Conservation (phyloP, 1,140 invertebrate genomes). For the Drosophila lacertosa region DNA sequence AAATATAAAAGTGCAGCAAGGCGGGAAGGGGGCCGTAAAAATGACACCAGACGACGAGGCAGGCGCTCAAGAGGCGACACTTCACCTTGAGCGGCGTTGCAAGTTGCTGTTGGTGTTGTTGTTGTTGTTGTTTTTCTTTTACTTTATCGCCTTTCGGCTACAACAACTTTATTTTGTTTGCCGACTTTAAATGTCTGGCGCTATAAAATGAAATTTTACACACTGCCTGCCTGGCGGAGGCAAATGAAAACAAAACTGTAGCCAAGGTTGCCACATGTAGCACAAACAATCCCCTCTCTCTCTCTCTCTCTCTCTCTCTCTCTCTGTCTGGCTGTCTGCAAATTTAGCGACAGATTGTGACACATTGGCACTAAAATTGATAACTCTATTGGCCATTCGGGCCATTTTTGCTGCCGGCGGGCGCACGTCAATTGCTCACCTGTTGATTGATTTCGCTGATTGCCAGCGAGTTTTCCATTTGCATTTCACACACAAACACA, state of each 20-base stretch:
- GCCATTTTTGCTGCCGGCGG: conserved; percentile 46
- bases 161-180: conserved; percentile 74
- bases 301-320: conserved; percentile 18
- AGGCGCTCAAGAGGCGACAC: conserved; percentile 39
- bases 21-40: conserved; percentile 10
- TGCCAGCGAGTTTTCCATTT: conserved; percentile 75
- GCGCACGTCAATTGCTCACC: conserved; percentile 69
- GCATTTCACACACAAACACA: conserved; percentile 48
- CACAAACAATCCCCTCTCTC: conserved; percentile 28
- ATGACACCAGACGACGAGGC: conserved; percentile 26
- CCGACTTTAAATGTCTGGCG: conserved; percentile 48
- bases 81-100: conserved; percentile 56
- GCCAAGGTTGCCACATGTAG: conserved; percentile 40
- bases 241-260: conserved; percentile 26
- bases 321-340: neutral
- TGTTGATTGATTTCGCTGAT: conserved; percentile 78
- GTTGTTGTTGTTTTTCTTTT: conserved; percentile 35
- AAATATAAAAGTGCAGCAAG: conserved; percentile 22
- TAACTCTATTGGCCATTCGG: conserved; percentile 76
- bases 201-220: conserved; percentile 76
- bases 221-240: conserved; percentile 51
- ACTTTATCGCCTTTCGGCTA: conserved; percentile 57
- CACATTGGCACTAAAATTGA: conserved; percentile 77
- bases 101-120: conserved; percentile 28
- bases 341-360: conserved; percentile 53